Evolutionary conservation across 1,140 invertebrate species (phyloP).

Genomic region (Cephus cinctus): DNA sequence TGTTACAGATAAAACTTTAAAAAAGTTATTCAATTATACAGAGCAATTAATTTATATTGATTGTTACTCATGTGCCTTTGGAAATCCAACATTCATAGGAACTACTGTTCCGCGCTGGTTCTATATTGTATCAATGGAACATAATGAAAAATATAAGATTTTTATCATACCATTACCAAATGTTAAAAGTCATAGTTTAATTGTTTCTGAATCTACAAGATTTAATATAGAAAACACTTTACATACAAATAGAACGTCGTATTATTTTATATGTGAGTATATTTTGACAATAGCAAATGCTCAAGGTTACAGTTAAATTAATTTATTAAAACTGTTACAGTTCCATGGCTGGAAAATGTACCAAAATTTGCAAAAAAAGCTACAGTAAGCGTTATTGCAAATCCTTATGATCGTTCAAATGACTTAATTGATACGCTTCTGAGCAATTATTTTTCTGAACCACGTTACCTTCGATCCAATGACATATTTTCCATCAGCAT

Average conservation of each 20-base stretch:
- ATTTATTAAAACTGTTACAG: constrained; percentile 35
- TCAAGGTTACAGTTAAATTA: constrained; percentile 19
- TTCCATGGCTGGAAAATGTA: constrained; percentile 27
- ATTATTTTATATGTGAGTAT: constrained; percentile 39
- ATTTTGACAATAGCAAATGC: constrained; percentile 20
- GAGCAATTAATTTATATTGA: constrained; percentile 29
- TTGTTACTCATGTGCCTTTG: constrained; percentile 31
- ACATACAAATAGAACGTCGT: constrained; percentile 4
- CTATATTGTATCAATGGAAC: constrained; percentile 34
- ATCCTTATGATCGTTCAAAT: constrained; percentile 50
- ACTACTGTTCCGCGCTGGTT: constrained; percentile 26
- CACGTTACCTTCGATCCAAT: constrained; percentile 54
- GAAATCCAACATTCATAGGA: constrained; percentile 15
- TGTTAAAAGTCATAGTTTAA: constrained; percentile 43
- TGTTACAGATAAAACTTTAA: constrained; percentile 30
- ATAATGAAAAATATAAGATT: constrained; percentile 42
- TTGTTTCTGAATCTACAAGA: constrained; percentile 54
- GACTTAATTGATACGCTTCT: constrained; percentile 52
- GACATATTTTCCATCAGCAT: constrained; percentile 58
- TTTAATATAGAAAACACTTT: constrained; percentile 51
- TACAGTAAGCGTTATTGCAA: constrained; percentile 53
- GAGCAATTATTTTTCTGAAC: constrained; percentile 58
- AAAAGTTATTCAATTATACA: constrained; percentile 18
- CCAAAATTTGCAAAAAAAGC: constrained; percentile 54
- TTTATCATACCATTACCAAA: constrained; percentile 42